Conservation (phyloP, 2,113 vertebrate genomes). For the Lophochroa leadbeateri region DNA sequence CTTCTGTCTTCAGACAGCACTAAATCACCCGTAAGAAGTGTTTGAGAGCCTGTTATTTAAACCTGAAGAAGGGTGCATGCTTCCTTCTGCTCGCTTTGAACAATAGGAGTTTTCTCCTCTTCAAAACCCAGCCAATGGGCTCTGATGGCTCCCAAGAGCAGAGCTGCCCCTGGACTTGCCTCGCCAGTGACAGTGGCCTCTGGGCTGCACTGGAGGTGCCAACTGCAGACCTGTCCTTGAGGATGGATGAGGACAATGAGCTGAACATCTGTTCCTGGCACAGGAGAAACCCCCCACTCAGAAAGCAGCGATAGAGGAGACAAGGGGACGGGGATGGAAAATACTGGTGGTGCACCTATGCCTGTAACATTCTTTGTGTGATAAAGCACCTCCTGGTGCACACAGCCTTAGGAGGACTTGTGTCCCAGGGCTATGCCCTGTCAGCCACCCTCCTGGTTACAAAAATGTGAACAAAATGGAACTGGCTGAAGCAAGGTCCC, state of each 20-base stretch:
- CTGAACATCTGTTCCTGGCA: background rate
- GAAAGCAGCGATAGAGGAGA: accelerated
- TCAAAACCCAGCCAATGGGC: background rate
- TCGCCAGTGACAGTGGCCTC: accelerated
- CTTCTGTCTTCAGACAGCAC: background rate
- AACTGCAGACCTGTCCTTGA: background rate
- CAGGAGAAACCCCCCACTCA: background rate
- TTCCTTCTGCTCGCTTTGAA: background rate
- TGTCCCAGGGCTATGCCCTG: background rate
- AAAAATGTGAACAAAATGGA: background rate
- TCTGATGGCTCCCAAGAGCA: accelerated
- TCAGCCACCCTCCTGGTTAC: accelerated
- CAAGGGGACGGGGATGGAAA: background rate
- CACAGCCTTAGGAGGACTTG: background rate
- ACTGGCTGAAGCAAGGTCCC: background rate
- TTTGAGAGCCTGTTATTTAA: background rate
- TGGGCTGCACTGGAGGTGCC: background rate
- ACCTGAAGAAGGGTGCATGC: background rate
- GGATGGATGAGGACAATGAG: background rate
- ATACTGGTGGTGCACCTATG: background rate
- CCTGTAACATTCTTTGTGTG: background rate
- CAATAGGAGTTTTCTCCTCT: background rate
- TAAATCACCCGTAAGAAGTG: background rate
- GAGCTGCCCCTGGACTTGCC: background rate
- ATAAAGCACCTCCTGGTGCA: background rate